Base-by-base conservation (phyloP, 2,113 vertebrate genomes). In the Sorex araneus region DNA sequence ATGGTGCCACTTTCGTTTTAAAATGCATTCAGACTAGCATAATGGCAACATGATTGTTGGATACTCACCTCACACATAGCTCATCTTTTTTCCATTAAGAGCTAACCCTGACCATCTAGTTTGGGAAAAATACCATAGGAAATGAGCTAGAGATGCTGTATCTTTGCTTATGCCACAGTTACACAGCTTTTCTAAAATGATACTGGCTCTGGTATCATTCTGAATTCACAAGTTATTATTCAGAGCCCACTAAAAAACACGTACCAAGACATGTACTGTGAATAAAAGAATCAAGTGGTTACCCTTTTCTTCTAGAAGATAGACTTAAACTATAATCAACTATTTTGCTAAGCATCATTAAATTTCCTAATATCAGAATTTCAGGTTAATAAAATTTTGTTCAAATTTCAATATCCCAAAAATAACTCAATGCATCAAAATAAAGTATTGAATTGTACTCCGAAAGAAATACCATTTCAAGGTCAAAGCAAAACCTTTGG, bases 31-130 rank as follows among this genome's bases (percentile, higher is more conserved):
- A 80, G 79, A 19, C 89, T 40, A 23, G 57, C 34, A 96, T 82
- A 93, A 95, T 88, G 80, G n/a, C 54, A n/a, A 87, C 47, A 91
- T 94, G 89, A 94, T 45, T 91, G 91, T 89, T 85, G 43, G 87
- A 67, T 66, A 64, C 54, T 84, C 87, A 67, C 27, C 47, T 89
- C 85, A 67, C 1, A 81, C 54, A 64, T 50, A 94, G 18, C 43
- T 94, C 87, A 90, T 92, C 50, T 81, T 57, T 89, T 47, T 54
- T 27, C 50, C 71, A 19, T 70, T 63, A 78, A 82, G 32, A 66
- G 57, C 23, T 75, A 81, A 94, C 87, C 76, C 84, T 60, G 9
- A 27, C 64, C 57, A 87, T 63, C 50, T 81, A 91, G 32, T 57
- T 71, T 16, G 7, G n/a, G 91, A 91, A 93, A 70, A 94, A 91